Base-by-base conservation (phyloP, 1,140 invertebrate genomes). In the Atta cephalotes region DNA sequence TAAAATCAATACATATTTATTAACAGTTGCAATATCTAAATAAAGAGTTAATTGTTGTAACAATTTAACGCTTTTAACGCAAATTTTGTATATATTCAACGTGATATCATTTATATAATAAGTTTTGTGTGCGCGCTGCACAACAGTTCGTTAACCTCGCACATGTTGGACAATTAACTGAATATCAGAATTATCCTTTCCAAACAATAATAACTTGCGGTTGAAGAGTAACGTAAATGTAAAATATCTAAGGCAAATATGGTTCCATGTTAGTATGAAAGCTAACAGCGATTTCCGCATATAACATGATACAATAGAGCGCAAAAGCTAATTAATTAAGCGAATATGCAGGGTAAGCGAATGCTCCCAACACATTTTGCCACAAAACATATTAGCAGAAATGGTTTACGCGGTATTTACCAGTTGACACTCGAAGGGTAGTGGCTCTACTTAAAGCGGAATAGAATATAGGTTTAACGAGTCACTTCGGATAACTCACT, bases 381-480 rank as follows among this genome's bases (percentile, higher is more conserved):
- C 78, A 31, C 78, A 70, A 70, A 84, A 76, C 63, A 56, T 76
- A 68, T 82, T 74, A 78, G 74, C 60, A 60, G 78, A 63, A 86
- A 86, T 70, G 79, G 66, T 71, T 87, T 85, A 78, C 49, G 78
- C 66, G 63, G 65, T 72, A 87, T 87, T 84, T 87, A 82, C 68
- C 79, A 45, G 78, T 45, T 49, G 58, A 58, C 58, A 72, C 53
- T 87, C 85, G 82, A 87, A 84, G 85, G 39, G 58, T 45, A 53
- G 45, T 45, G 66, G 25, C 18, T 49, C 78, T 71, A 81, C 66
- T 82, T 87, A 87, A 85, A 87, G 80, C 28, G 80, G 39, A 76
- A 66, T 45, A 84, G 80, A 87, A 72, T 82, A 84, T 79, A 45
- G 76, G 51, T 87, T 81, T 87, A 87, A 87, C 86, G 86, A 87